These are phyloP conservation scores for Physeter macrocephalus DNA, from an alignment of 2,113 vertebrate genomes.

Conservation along the genomic window DNA sequence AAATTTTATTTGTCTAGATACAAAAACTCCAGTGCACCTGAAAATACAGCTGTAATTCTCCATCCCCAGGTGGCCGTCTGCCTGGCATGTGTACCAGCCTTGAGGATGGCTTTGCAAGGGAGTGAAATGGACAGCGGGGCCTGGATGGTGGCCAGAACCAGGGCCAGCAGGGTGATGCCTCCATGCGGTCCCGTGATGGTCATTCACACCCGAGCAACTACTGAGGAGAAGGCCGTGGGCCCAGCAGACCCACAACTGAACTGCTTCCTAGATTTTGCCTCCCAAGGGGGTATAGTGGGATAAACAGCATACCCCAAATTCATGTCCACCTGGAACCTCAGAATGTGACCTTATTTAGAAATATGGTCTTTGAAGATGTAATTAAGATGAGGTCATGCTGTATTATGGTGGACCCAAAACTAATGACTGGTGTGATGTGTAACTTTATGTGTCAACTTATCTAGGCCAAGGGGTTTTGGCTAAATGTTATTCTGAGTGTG, in stretches of 20 bases:
- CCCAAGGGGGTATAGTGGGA: fast-evolving
- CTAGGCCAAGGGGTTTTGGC: no score
- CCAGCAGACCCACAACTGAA: fast-evolving
- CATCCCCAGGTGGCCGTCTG: fast-evolving
- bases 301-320: neutral
- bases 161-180: neutral
- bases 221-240: fast-evolving
- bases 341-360: neutral
- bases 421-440: fast-evolving
- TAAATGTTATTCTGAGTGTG: fast-evolving
- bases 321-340: neutral
- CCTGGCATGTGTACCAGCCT: fast-evolving
- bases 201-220: fast-evolving
- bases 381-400: fast-evolving
- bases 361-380: neutral
- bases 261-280: neutral
- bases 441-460: neutral
- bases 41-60: neutral
- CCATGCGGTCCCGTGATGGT: fast-evolving
- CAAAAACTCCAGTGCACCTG: neutral
- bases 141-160: neutral
- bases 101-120: neutral
- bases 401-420: fast-evolving
- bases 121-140: neutral
- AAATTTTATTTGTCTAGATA: neutral